These are phyloP conservation scores for Batillaria attramentaria DNA, from an alignment of 1,140 invertebrate species.

Conservation along the genomic window DNA sequence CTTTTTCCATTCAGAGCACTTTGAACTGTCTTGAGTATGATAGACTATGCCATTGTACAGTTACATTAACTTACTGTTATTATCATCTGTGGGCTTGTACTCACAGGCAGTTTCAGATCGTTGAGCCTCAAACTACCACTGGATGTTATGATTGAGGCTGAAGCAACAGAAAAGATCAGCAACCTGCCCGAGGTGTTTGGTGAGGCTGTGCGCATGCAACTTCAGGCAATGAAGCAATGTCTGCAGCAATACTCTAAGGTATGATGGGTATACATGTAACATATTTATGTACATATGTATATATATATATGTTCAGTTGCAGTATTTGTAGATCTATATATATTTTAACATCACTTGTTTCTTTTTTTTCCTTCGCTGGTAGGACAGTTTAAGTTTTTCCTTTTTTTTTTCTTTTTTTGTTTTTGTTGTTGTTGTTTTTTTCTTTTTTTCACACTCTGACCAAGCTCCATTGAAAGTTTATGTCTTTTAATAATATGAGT, in stretches of 20 bases:
- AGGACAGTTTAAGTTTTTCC: not conserved
- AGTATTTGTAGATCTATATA: not conserved
- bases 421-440: not conserved
- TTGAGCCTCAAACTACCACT: constrained; percentile 59
- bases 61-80: constrained; percentile 34
- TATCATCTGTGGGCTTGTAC: too few relatives aligned
- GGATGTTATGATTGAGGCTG: constrained; percentile 82
- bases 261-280: not conserved
- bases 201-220: constrained; percentile 51
- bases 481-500: constrained; percentile 1
- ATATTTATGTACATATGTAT: not conserved
- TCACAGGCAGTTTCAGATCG: constrained; percentile 71
- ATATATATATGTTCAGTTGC: not conserved
- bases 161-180: constrained; percentile 61
- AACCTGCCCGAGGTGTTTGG: constrained; percentile 45
- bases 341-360: not conserved
- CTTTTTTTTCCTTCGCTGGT: not conserved
- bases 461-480: not conserved
- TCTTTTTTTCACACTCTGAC: not conserved
- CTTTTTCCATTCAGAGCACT: not conserved
- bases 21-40: not conserved
- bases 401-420: not conserved
- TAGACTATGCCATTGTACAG: constrained; percentile 7
- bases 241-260: constrained; percentile 60
- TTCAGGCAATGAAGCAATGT: constrained; percentile 55